Conservation (phyloP, 2,888 invertebrate genomes). For the Agonopterix heracliana region DNA sequence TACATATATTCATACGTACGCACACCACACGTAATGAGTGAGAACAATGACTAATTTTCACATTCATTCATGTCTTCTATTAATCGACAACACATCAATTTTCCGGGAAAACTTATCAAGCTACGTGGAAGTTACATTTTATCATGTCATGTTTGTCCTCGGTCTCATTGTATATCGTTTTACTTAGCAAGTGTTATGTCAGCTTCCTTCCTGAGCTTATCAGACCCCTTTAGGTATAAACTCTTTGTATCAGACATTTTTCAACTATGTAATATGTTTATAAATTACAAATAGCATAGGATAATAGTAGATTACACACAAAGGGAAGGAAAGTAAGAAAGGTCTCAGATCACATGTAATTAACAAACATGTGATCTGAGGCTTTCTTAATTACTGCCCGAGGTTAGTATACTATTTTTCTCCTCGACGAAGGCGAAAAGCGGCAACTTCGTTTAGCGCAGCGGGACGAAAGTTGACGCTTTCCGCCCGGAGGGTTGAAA, state of each 20-base stretch:
- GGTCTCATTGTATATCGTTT: conserved; percentile 14
- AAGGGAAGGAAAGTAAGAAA: background rate
- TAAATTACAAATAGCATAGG: background rate
- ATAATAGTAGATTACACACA: background rate
- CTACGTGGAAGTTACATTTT: conserved; percentile 13
- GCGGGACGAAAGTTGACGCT: no score
- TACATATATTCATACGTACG: no score
- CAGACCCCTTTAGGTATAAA: no score
- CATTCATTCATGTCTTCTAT: conserved; percentile 2
- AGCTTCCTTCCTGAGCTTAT: conserved; percentile 34
- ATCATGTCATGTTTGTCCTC: conserved; percentile 3
- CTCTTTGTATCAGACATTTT: no score
- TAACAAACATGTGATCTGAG: no score
- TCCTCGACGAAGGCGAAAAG: no score
- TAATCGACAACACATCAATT: conserved; percentile 4
- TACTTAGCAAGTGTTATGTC: conserved; percentile 23
- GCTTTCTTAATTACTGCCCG: no score
- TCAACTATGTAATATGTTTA: background rate
- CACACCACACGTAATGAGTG: background rate
- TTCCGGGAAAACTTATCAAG: conserved; percentile 19
- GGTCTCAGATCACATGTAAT: no score
- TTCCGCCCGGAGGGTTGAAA: no score
- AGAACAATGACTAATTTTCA: conserved; percentile 3
- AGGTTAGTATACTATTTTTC: no score
- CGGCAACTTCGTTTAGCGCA: no score